A percentile compares a stretch with the other conserved stretches of the same genome.
Conservation (phyloP, 2,797 vertebrate species). For the Serranus cabrilla region DNA sequence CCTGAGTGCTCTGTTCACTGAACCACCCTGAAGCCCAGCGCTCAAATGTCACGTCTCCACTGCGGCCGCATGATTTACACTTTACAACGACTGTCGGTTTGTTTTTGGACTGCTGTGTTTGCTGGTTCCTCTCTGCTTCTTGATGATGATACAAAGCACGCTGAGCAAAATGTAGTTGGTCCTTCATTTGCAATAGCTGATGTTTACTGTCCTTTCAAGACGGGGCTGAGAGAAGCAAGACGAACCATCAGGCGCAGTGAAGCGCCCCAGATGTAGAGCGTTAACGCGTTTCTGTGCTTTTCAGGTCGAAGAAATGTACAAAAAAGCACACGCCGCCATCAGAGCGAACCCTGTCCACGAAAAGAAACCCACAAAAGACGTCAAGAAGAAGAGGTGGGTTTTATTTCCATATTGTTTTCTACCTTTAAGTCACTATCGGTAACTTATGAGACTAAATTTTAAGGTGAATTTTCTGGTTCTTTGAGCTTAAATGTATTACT, state of each 20-base stretch:
- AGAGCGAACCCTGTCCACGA: slow-evolving; percentile 94
- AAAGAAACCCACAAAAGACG: slow-evolving; percentile 95
- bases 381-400: slow-evolving; percentile 97
- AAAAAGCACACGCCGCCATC: slow-evolving; percentile 94
- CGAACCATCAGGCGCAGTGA: rapidly evolving
- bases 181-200: slow-evolving; percentile 84
- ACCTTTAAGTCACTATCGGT: background rate
- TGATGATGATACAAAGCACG: slow-evolving; percentile 66
- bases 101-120: background rate
- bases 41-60: background rate
- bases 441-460: background rate
- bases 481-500: background rate
- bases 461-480: background rate
- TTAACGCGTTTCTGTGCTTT: background rate
- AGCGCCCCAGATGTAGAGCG: rapidly evolving
- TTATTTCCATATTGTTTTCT: background rate
- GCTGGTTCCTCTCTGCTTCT: slow-evolving; percentile 69
- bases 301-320: slow-evolving; percentile 97
- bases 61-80: background rate
- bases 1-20: background rate
- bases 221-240: slow-evolving; percentile 9
- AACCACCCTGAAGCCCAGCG: background rate
- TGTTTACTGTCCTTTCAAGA: slow-evolving; percentile 77
- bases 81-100: background rate
- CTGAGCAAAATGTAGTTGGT: slow-evolving; percentile 87